These are phyloP conservation scores for Lutjanus argentimaculatus DNA, from an alignment of 2,797 vertebrate genomes.

Conservation along the genomic window DNA sequence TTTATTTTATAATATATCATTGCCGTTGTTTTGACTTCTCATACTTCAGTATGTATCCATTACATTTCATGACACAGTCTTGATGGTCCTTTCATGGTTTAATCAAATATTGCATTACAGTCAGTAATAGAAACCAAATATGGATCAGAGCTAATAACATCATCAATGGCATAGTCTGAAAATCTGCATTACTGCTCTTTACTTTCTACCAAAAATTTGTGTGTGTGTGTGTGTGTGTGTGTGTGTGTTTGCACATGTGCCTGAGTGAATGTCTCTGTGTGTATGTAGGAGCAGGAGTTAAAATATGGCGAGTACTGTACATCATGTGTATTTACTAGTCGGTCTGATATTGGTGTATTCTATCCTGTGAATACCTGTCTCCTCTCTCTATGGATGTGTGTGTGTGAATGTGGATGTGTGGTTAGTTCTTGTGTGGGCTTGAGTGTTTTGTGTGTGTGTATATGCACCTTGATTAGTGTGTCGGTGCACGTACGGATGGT, in stretches of 20 bases:
- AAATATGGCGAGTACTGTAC: conserved; percentile 78
- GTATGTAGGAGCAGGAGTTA: conserved; percentile 66
- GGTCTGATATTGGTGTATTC: conserved; percentile 77
- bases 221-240: conserved; percentile 23
- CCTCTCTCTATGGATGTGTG: conserved; percentile 52
- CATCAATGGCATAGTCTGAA: conserved; percentile 53
- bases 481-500: conserved; percentile 27
- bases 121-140: conserved; percentile 75
- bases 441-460: neutral
- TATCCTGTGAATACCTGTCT: conserved; percentile 77
- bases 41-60: conserved; percentile 10
- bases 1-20: conserved; percentile 71
- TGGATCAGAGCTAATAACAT: conserved; percentile 71
- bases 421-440: conserved; percentile 34
- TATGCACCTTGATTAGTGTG: conserved; percentile 36
- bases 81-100: conserved; percentile 34
- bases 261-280: conserved; percentile 38
- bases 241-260: conserved; percentile 30
- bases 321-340: conserved; percentile 80
- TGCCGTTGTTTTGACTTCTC: conserved; percentile 48
- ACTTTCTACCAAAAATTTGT: conserved; percentile 71
- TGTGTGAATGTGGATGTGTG: conserved; percentile 41
- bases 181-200: conserved; percentile 63
- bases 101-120: conserved; percentile 38
- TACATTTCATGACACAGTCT: conserved; percentile 5